A percentile compares a stretch with the other conserved stretches of the same genome.
These are phyloP conservation scores for Oligia fasciuncula DNA, from an alignment of 2,888 invertebrate species.

Conservation along the genomic window DNA sequence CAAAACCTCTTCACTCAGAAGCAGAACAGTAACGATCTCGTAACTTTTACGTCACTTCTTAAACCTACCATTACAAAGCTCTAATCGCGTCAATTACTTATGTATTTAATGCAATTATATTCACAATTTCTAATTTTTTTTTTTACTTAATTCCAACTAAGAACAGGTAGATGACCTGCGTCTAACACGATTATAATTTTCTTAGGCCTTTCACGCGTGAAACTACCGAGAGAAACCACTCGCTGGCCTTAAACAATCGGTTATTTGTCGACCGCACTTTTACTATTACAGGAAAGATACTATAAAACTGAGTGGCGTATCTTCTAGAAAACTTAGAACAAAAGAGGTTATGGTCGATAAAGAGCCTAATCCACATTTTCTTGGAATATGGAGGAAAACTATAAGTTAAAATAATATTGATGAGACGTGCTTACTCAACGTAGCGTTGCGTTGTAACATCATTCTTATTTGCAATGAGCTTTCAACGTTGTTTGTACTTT, in stretches of 20 bases:
- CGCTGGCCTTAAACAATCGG: conserved; percentile 56
- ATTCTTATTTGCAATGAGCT: neutral
- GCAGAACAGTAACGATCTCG: conserved; percentile 35
- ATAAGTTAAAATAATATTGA: conserved; percentile 16
- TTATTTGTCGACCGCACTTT: conserved; percentile 51
- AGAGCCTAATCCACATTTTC: conserved; percentile 40
- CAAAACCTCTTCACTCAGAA: conserved; percentile 53
- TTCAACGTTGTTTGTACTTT: neutral
- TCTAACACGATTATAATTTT: conserved; percentile 57
- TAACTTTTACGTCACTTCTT: conserved; percentile 26
- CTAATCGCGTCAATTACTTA: conserved; percentile 40
- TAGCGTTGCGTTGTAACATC: neutral
- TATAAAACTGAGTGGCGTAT: conserved; percentile 29
- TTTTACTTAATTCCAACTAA: conserved; percentile 9
- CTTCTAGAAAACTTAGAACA: conserved; percentile 48
- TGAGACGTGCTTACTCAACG: conserved; percentile 16
- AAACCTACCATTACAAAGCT: conserved; percentile 8
- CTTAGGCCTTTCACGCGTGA: conserved; percentile 59
- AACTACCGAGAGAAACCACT: conserved; percentile 57
- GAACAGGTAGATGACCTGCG: conserved; percentile 37
- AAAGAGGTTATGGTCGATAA: conserved; percentile 37
- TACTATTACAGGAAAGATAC: conserved; percentile 48
- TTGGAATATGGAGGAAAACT: conserved; percentile 32
- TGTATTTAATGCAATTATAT: conserved; percentile 31
- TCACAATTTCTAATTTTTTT: conserved; percentile 22